Evolutionary conservation across 2,888 invertebrate genomes (phyloP), one percentile per base, ranked within the genome.

Genomic region (Hoplodrina blanda): DNA sequence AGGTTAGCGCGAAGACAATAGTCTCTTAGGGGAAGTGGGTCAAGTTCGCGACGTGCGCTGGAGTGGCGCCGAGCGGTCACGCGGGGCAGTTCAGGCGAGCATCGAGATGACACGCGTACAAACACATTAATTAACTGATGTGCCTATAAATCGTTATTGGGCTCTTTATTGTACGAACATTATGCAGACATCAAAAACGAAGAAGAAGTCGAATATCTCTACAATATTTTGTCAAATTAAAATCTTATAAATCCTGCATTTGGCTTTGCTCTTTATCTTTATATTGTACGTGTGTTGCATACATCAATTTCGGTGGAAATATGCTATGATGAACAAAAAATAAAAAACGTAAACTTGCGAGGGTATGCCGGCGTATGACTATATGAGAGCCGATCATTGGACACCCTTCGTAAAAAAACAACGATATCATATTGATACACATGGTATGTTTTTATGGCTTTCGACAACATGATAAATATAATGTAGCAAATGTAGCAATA

Each of bases 1-100:
- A 94, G 94, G 94, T 84, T 91, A 85, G 64, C 73, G 80, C 79
- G 75, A 89, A 94, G 90, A 95, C 95, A 95, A 95, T 95, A 87
- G 92, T 86, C 88, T 91, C 90, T 90, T 83, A 82, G 82, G 88
- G 88, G 89, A 94, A 92, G 94, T 95, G 86, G 94, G 95, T 95
- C 95, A 95, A 95, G 95, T 95, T 94, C 90, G 89, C 83, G 85
- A 85, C 89, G 90, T 89, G 88, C 90, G 87, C 82, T 88, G 85
- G 85, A 89, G 82, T 86, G 88, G 85, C 87, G 89, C 83, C 83
- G 78, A 82, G 76, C 82, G 81, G 88, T 91, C 89, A 92, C 90
- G 91, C 91, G 87, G 83, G 74, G 75, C 76, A 62, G 72, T 67
- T 69, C 74, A 73, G 65, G 76, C 69, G 20, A 37, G 17, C 52